Evolutionary conservation across 2,888 invertebrate genomes (phyloP).

Genomic region (Chironomus riparius): DNA sequence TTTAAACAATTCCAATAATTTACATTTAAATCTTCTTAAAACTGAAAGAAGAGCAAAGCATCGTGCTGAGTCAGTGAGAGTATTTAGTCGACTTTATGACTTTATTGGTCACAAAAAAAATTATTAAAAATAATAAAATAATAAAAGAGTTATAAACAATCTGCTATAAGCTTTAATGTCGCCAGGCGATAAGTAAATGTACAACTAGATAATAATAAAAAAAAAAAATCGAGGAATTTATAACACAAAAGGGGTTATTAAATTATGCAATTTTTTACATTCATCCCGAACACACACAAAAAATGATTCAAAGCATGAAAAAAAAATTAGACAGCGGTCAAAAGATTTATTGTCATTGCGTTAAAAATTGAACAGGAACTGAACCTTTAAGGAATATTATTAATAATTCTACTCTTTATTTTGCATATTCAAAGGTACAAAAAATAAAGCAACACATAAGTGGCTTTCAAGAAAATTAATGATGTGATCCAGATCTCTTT

Average conservation of each 20-base stretch:
- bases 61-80: not conserved
- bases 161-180: too few species aligned
- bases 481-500: constrained; percentile 20
- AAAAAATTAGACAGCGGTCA: constrained; percentile 18
- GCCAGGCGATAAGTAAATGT: too few species aligned
- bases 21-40: not conserved
- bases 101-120: not conserved
- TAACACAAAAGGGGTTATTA: not conserved
- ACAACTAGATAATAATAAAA: not conserved
- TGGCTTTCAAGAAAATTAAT: constrained; percentile 24
- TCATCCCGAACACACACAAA: too few species aligned
- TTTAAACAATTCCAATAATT: not conserved
- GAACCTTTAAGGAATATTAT: not conserved
- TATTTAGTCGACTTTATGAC: not conserved
- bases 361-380: not conserved
- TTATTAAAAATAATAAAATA: not conserved
- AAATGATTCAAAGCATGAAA: too few species aligned
- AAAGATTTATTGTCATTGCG: constrained; percentile 11
- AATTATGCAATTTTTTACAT: not conserved
- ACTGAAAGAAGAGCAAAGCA: not conserved
- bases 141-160: not conserved
- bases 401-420: not conserved
- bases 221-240: not conserved
- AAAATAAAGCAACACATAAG: not conserved
- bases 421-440: not conserved